These are phyloP conservation scores for Bryconaethiops microstoma DNA, from an alignment of 2,797 vertebrate species.

Conservation along the genomic window DNA sequence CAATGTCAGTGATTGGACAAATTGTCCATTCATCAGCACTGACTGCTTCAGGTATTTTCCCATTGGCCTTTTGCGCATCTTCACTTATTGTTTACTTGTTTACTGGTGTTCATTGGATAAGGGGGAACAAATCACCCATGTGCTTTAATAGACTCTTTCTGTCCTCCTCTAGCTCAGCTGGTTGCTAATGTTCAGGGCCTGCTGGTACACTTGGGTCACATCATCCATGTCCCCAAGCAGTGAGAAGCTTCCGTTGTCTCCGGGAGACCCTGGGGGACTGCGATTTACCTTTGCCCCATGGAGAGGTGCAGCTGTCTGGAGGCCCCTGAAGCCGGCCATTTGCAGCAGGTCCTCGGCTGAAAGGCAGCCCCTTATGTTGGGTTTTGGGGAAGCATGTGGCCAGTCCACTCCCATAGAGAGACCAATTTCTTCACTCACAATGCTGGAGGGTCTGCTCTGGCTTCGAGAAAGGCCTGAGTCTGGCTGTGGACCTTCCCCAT, in stretches of 20 bases:
- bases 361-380: slow-evolving; percentile 91
- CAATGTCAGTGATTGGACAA: slow-evolving; percentile 19
- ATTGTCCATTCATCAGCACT: slow-evolving; percentile 21
- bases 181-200: slow-evolving; percentile 96
- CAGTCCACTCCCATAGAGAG: slow-evolving; percentile 86
- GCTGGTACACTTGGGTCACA: slow-evolving; percentile 99
- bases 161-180: slow-evolving; percentile 85
- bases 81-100: slow-evolving; percentile 57
- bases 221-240: slow-evolving; percentile 97
- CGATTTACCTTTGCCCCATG: slow-evolving; percentile 88
- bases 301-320: slow-evolving; percentile 83
- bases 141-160: slow-evolving; percentile 54
- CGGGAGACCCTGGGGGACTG: slow-evolving; percentile 84
- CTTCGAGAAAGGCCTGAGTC: slow-evolving; percentile 50
- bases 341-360: slow-evolving; percentile 96
- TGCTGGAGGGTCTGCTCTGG: slow-evolving; percentile 77
- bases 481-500: slow-evolving; percentile 36
- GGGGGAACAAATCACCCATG: slow-evolving; percentile 57
- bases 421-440: slow-evolving; percentile 81
- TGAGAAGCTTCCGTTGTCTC: slow-evolving; percentile 98
- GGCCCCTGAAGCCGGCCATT: slow-evolving; percentile 90
- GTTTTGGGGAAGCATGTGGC: slow-evolving; percentile 80
- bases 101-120: slow-evolving; percentile 65
- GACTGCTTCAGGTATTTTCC: slow-evolving; percentile 59
- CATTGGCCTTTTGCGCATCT: slow-evolving; percentile 59